A percentile compares a stretch with the other conserved stretches of the same genome.
Conservation (phyloP, 1,140 invertebrate genomes). For the Globodera rostochiensis region DNA sequence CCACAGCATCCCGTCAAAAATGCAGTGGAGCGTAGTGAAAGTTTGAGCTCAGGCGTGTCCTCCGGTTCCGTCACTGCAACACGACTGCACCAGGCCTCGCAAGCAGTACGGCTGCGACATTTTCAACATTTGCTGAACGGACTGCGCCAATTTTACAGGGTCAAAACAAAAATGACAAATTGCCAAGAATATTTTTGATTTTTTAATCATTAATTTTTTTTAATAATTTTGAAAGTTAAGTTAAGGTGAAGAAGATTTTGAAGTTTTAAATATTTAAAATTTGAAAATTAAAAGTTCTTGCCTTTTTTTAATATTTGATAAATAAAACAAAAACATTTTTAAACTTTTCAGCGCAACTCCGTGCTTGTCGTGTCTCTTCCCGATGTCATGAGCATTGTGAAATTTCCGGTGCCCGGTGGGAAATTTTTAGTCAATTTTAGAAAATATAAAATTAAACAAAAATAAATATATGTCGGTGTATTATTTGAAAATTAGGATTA, state of each 20-base stretch:
- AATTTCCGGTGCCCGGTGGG: slow-evolving; percentile 28
- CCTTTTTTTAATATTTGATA: too few relatives aligned
- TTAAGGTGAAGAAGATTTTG: too few relatives aligned
- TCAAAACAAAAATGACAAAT: neutral
- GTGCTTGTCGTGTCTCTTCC: slow-evolving; percentile 33
- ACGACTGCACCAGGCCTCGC: neutral
- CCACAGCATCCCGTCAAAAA: neutral
- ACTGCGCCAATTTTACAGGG: slow-evolving; percentile 25
- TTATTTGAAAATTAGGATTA: too few relatives aligned
- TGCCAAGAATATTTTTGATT: too few relatives aligned
- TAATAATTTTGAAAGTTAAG: too few relatives aligned
- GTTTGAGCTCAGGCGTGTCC: slow-evolving; percentile 24
- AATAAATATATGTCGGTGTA: too few relatives aligned
- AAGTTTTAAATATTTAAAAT: too few relatives aligned
- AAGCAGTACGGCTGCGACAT: slow-evolving; percentile 20
- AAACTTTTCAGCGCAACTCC: slow-evolving; percentile 29
- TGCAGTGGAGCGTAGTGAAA: slow-evolving; percentile 21
- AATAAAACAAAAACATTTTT: too few relatives aligned
- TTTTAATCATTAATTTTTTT: too few relatives aligned
- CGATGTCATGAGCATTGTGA: slow-evolving; percentile 25
- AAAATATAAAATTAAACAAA: too few relatives aligned
- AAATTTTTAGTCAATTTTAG: neutral
- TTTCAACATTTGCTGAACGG: slow-evolving; percentile 28
- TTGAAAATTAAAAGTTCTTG: too few relatives aligned
- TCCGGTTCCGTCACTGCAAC: neutral